Percentiles rank a stretch among this genome's conserved stretches.
phyloP scores from a whole-genome alignment of 2,888 invertebrate genomes.

The Lissonota sp. region DNA sequence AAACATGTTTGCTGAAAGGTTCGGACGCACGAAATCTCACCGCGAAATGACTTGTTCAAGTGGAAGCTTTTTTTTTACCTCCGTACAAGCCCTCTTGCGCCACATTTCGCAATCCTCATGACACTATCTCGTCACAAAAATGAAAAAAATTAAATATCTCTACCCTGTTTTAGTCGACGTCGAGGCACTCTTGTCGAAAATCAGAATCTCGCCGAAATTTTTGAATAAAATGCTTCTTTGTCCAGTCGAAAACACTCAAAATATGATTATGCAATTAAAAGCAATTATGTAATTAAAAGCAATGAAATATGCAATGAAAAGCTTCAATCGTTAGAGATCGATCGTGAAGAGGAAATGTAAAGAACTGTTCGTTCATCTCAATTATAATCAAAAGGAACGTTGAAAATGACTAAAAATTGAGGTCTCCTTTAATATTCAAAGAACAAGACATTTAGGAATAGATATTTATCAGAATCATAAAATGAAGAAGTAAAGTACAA shows the following conservation, averaged over 20 bases:
- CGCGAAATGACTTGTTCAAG: constrained; percentile 29
- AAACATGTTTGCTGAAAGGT: constrained; percentile 2
- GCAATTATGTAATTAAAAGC: too few relatives aligned
- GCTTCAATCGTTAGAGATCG: too few relatives aligned
- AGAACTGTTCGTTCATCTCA: too few relatives aligned
- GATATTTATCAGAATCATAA: not conserved
- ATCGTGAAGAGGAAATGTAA: too few relatives aligned
- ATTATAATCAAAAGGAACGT: not conserved
- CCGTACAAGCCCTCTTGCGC: constrained; percentile 6
- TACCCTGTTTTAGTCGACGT: not conserved
- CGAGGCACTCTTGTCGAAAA: not conserved
- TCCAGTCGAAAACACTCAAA: too few relatives aligned
- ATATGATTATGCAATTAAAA: too few relatives aligned
- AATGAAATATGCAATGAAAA: too few relatives aligned
- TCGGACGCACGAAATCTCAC: constrained; percentile 23
- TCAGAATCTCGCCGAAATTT: constrained; percentile 19
- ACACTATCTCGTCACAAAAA: not conserved
- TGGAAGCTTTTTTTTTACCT: constrained; percentile 35
- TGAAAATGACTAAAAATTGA: not conserved
- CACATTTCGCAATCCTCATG: constrained; percentile 11
- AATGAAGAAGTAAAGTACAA: not conserved
- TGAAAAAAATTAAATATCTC: constrained; percentile 4
- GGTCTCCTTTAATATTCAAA: not conserved
- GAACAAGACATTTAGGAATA: not conserved
- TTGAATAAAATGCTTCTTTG: not conserved